Evolutionary conservation across 2,888 invertebrate genomes (phyloP), one percentile per base, ranked within the genome.

Genomic region (Eledone cirrhosa): DNA sequence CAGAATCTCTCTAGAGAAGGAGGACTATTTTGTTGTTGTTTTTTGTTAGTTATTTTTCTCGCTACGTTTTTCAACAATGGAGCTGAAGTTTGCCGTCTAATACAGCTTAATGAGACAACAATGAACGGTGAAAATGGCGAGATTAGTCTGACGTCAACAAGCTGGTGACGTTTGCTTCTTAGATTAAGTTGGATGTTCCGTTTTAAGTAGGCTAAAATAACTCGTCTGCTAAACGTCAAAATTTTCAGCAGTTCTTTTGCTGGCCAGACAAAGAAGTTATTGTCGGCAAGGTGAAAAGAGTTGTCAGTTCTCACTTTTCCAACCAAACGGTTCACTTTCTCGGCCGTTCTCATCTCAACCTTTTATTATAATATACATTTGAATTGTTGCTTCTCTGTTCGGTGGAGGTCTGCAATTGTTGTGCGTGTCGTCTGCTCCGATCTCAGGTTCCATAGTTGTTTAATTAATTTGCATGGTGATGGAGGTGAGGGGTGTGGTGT

Each of bases 341-440:
- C 69, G 69, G 31, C 69, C 29, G 31, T 31, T 72, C 72, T 72
- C 72, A 41, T 31, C 29, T 72, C n/a, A n/a, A n/a, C n/a, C n/a
- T n/a, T n/a, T n/a, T n/a, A n/a, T n/a, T n/a, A n/a, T n/a, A n/a
- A n/a, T 33, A 41, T 72, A 41, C 41, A 41, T n/a, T n/a, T 33
- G 72, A 31, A 72, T 31, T 41, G 13, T 72, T n/a, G n/a, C n/a
- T n/a, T n/a, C n/a, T 31, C 41, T 72, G 72, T 72, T 41, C 24
- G 22, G 31, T 72, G 72, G 72, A 72, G 72, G 72, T 72, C 72
- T 72, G 72, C 41, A 24, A 22, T 72, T 31, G 72, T 24, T n/a
- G n/a, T n/a, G n/a, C n/a, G 33, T 72, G 72, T 72, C 72, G 72
- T n/a, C 41, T 72, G 72, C 72, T 72, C 72, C 72, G 72, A 72